Evolutionary conservation across 2,888 invertebrate species (phyloP).

Genomic region (Chironomus tentans): DNA sequence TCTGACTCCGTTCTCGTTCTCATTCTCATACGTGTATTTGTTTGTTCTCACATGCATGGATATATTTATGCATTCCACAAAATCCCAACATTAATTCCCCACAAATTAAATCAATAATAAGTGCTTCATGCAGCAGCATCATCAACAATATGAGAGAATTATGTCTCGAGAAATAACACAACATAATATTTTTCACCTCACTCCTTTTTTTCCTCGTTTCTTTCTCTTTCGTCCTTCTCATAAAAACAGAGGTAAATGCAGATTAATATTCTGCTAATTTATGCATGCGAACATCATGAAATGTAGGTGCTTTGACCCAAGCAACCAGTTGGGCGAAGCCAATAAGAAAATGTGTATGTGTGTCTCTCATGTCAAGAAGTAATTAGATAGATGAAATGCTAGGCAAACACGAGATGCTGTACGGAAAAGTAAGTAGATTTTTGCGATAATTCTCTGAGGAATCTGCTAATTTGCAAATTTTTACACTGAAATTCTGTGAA

Average conservation of each 20-base stretch:
- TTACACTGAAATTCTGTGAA: too few relatives aligned
- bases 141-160: background rate
- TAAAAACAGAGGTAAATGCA: background rate
- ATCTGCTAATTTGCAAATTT: too few relatives aligned
- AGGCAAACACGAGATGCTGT: background rate
- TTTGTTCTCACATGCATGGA: background rate
- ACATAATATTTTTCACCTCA: too few relatives aligned
- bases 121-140: background rate
- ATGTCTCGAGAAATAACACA: background rate
- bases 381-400: constrained; percentile 4
- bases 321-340: background rate
- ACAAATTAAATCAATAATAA: constrained; percentile 23
- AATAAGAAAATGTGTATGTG: background rate
- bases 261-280: background rate
- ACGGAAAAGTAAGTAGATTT: background rate
- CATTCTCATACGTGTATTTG: background rate
- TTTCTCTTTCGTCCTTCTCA: background rate
- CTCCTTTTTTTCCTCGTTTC: too few relatives aligned
- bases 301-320: background rate
- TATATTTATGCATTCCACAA: constrained; percentile 2
- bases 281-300: background rate
- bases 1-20: background rate
- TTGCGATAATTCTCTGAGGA: too few relatives aligned
- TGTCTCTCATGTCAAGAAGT: background rate
- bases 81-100: background rate